A percentile compares a stretch with the other conserved stretches of the same genome.
Evolutionary conservation across 2,113 vertebrate genomes (phyloP).

Genomic region (Petromus typicus): DNA sequence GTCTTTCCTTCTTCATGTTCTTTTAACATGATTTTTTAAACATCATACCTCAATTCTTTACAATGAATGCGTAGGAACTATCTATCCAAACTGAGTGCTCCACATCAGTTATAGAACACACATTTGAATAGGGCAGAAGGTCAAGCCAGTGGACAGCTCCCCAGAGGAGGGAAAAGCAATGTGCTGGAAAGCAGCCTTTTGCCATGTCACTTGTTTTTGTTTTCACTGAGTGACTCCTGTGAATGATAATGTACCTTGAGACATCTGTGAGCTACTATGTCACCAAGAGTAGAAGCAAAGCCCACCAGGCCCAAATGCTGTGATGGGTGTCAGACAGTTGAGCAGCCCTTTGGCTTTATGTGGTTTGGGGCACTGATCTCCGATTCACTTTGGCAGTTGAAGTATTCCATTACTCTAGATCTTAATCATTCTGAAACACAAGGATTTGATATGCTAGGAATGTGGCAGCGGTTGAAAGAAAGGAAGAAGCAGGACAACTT

Average conservation of each 20-base stretch:
- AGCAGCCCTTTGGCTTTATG: background rate
- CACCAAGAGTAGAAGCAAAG: background rate
- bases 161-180: constrained; percentile 32
- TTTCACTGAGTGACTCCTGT: background rate
- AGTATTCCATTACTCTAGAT: constrained; percentile 51
- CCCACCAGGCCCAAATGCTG: background rate
- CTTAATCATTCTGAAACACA: constrained; percentile 66
- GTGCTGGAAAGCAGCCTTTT: background rate
- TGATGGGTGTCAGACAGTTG: constrained; percentile 3
- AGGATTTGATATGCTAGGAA: constrained; percentile 32
- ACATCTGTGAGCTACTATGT: background rate
- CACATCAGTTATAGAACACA: constrained; percentile 52
- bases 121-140: constrained; percentile 54
- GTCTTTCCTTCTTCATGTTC: background rate
- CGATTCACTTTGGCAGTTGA: constrained; percentile 41
- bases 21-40: constrained; percentile 58
- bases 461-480: constrained; percentile 16
- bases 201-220: background rate
- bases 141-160: background rate
- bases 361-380: constrained; percentile 13
- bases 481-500: constrained; percentile 19
- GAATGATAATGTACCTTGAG: background rate
- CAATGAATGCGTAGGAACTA: constrained; percentile 60
- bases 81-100: constrained; percentile 68
- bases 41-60: constrained; percentile 54